These are phyloP conservation scores for Melanotus villosus DNA, from an alignment of 2,888 invertebrate species.

Conservation along the genomic window DNA sequence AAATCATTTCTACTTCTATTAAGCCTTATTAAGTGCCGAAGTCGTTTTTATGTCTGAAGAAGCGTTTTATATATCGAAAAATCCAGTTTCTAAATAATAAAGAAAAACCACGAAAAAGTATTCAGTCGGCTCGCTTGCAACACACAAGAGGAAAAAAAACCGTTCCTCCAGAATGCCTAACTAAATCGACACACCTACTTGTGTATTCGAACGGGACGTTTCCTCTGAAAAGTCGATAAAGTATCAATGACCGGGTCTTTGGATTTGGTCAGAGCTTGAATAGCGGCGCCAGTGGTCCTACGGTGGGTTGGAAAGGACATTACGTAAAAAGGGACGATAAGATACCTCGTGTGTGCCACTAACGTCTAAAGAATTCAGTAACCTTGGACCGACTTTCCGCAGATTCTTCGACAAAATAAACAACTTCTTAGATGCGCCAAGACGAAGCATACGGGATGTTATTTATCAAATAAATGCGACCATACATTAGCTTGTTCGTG, in stretches of 20 bases:
- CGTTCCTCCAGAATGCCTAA: slow-evolving; percentile 25
- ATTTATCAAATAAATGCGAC: slow-evolving; percentile 41
- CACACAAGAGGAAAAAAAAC: slow-evolving; percentile 26
- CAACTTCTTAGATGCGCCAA: slow-evolving; percentile 26
- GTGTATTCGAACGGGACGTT: slow-evolving; percentile 36
- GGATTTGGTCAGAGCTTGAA: slow-evolving; percentile 45
- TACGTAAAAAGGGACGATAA: slow-evolving; percentile 25
- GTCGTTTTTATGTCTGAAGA: no score
- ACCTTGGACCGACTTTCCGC: slow-evolving; percentile 25
- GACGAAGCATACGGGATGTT: slow-evolving; percentile 19
- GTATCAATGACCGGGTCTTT: slow-evolving; percentile 44
- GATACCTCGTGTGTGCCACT: slow-evolving; percentile 31
- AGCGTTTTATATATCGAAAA: no score
- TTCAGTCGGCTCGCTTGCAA: slow-evolving; percentile 27
- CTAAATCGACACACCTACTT: slow-evolving; percentile 44
- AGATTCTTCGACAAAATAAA: slow-evolving; percentile 36
- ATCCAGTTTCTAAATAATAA: slow-evolving; percentile 33
- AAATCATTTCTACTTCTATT: no score
- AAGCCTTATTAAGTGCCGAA: no score
- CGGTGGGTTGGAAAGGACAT: slow-evolving; percentile 32
- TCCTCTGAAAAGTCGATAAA: slow-evolving; percentile 39
- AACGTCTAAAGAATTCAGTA: slow-evolving; percentile 40
- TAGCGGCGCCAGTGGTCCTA: slow-evolving; percentile 42
- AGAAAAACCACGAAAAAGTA: slow-evolving; percentile 18
- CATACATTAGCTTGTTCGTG: slow-evolving; percentile 26